Base-by-base conservation (phyloP, 2,113 vertebrate species). In the Proterorhinus semilunaris region DNA sequence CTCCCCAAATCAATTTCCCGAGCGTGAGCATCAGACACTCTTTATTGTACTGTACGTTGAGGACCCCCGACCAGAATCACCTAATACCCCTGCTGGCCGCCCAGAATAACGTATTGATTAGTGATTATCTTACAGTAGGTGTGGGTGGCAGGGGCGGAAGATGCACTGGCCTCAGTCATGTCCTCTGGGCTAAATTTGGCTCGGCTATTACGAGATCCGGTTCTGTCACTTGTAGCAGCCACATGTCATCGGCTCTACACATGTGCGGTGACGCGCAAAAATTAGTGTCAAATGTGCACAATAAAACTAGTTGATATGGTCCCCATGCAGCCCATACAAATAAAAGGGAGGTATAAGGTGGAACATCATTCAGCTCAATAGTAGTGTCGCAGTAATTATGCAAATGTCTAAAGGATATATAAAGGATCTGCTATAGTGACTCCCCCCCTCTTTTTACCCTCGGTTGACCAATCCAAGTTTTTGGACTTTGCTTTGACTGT, bases 111-210 rank as follows among this genome's bases (percentile, higher is more conserved):
- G 88, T 67, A 86, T 88, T 84, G 86, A 92, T 84, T 87, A 78
- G 42, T 82, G 83, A 86, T 91, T 88, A 89, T 83, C 68, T 89
- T 88, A 91, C 84, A 69, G 87, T 78, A 80, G 68, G 88, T 86
- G 86, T 83, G 86, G 88, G 67, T 53, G 86, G 88, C 82, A 77
- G 63, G 79, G 67, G 62, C 88, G 72, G 86, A 89, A 89, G 88
- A 87, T 51, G 77, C 82, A 88, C 80, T 75, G 82, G 80, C 81
- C 82, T 92, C 89, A 68, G 91, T 93, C 91, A 91, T 89, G 85
- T 83, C 36, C 74, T 74, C 0, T 0, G 71, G 13, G 80, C 90
- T 90, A 91, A 88, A 91, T 91, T 86, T 87, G 82, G 87, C 62
- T 83, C 74, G 47, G 72, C 71, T 81, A 86, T 87, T 81, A 89